Base-by-base conservation (phyloP, 2,888 invertebrate genomes). In the Netelia fuscicornis region DNA sequence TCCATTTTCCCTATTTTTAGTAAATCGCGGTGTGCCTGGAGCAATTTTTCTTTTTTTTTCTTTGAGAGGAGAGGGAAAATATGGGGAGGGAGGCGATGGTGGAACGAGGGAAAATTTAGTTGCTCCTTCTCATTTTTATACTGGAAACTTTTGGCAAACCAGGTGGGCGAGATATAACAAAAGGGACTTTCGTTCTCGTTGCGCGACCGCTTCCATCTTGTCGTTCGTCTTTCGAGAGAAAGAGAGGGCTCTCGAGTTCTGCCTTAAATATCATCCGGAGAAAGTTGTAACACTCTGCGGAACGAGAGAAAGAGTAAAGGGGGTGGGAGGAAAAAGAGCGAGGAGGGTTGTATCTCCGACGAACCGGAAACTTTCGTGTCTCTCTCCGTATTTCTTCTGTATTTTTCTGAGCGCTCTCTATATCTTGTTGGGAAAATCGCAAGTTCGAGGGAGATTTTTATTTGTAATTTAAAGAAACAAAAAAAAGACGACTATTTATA, bases 91-190 rank as follows among this genome's bases (percentile, higher is more conserved):
- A 37, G 37, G 1, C 20, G 20, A 2, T 5, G 37, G 37, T n/a
- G 60, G 48, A 58, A 74, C 48, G 58, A 81, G 52, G 37, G 56
- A 64, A 82, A 71, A 72, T 77, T 77, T 71, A 79, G 54, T 54
- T 64, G 64, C 54, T 68, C 48, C 65, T 77, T 71, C 71, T 71
- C 70, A 82, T 82, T 82, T 82, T 82, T 81, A 77, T 67, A 30
- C 71, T 60, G n/a, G 58, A 62, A 44, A 77, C 30, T 72, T 72
- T 65, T 67, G 48, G 70, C 54, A 9, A 75, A 75, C 37, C 25
- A 30, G 64, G 52, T 62, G 74, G 58, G 23, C 44, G 64, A 37
- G 64, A 75, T 37, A 80, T 75, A 78, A 71, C 68, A 71, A 75
- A 62, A 60, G 60, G 54, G 60, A 64, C 64, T 75, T 64, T 75